These are phyloP conservation scores for Thumatha senex DNA, from an alignment of 2,888 invertebrate species.

Conservation along the genomic window DNA sequence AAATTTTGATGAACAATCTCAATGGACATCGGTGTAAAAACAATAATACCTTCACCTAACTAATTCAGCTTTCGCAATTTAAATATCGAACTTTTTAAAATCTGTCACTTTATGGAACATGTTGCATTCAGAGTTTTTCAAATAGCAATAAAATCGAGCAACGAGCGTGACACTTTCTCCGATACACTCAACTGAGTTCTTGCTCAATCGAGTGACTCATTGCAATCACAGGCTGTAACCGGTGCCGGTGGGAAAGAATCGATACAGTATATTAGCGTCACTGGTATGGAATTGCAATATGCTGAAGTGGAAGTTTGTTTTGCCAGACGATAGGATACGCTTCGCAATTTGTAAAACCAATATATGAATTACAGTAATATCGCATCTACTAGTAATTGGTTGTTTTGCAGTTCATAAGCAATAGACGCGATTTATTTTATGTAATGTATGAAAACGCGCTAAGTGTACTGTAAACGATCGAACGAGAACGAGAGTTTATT, in stretches of 20 bases:
- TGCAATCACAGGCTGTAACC: conserved; percentile 29
- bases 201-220: conserved; percentile 40
- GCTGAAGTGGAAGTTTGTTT: not conserved
- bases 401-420: too few species aligned
- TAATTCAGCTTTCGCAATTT: too few species aligned
- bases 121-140: conserved; percentile 47
- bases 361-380: too few species aligned
- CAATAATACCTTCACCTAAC: too few species aligned
- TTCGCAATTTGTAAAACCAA: too few species aligned
- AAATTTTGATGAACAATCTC: too few species aligned
- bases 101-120: conserved; percentile 27
- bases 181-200: conserved; percentile 30
- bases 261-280: not conserved
- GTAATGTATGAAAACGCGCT: too few species aligned
- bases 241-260: conserved; percentile 14
- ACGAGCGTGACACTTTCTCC: conserved; percentile 37
- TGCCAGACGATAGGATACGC: not conserved
- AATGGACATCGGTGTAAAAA: too few species aligned
- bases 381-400: too few species aligned
- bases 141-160: conserved; percentile 37
- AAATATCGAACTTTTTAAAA: conserved; percentile 30
- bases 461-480: too few species aligned
- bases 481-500: too few species aligned
- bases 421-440: too few species aligned
- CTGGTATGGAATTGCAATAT: not conserved